phyloP scores from a whole-genome alignment of 2,113 vertebrate genomes.

The Ophthalmolycus amberensis region DNA sequence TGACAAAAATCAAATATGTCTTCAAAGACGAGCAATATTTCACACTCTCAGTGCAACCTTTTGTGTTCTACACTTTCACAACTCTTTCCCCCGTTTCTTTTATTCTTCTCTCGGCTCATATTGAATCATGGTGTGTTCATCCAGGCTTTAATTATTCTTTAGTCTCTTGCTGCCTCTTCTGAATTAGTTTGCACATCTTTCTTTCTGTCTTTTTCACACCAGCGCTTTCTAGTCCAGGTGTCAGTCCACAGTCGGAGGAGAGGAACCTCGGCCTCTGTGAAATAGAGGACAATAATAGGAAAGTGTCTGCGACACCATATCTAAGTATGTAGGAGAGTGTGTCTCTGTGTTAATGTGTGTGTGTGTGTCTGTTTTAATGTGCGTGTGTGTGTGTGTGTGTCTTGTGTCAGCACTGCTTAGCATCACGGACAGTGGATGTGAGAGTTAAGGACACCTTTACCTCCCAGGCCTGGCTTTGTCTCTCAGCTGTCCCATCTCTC shows the following conservation, averaged over 20 bases:
- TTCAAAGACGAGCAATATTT: not conserved
- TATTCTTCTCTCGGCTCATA: not conserved
- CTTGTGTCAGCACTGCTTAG: constrained; percentile 69
- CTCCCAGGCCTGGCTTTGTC: constrained; percentile 75
- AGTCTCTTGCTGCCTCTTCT: not conserved
- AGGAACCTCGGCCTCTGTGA: constrained; percentile 20
- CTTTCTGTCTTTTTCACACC: constrained; percentile 26
- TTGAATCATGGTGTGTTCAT: constrained; percentile 4
- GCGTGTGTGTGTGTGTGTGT: constrained; percentile 41
- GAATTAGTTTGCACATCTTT: constrained; percentile 7
- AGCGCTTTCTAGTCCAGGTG: constrained; percentile 43
- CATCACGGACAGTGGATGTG: constrained; percentile 62
- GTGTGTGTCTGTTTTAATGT: not conserved
- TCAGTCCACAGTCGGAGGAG: constrained; percentile 36
- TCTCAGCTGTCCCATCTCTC: constrained; percentile 58
- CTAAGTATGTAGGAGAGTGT: constrained; percentile 30
- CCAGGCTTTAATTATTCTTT: not conserved
- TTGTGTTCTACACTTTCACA: constrained; percentile 5
- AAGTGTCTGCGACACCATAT: constrained; percentile 53
- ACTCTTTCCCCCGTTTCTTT: not conserved
- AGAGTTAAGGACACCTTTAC: constrained; percentile 81
- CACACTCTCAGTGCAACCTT: not conserved
- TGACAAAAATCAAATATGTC: not conserved
- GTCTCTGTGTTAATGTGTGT: constrained; percentile 40
- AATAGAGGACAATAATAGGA: constrained; percentile 55